phyloP scores from a whole-genome alignment of 2,113 vertebrate genomes.

The Melozone crissalis region DNA sequence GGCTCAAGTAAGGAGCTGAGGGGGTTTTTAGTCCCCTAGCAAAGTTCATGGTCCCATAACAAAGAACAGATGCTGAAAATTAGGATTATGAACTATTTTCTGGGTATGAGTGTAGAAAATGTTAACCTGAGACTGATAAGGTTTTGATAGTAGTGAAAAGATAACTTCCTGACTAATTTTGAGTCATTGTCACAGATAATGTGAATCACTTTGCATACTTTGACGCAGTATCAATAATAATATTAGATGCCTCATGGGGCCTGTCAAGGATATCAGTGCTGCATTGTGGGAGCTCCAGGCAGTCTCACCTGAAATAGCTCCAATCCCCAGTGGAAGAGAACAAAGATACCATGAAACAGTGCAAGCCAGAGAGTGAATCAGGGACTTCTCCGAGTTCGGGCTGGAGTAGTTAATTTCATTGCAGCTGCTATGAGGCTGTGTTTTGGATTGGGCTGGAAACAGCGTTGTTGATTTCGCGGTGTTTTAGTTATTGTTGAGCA shows the following conservation, averaged over 20 bases:
- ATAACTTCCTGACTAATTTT: background rate
- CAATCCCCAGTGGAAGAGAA: background rate
- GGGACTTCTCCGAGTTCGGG: background rate
- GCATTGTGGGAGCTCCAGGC: background rate
- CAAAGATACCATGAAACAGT: background rate
- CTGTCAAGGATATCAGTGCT: background rate
- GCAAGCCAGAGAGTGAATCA: background rate
- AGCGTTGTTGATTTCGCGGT: background rate
- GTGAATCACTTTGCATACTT: background rate
- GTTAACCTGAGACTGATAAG: background rate
- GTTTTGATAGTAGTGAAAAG: background rate
- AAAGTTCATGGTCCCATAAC: background rate
- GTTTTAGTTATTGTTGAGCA: background rate
- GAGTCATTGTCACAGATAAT: background rate
- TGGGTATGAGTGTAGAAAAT: background rate
- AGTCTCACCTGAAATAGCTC: background rate
- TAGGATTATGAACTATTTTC: background rate
- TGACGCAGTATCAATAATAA: background rate
- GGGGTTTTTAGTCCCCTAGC: background rate
- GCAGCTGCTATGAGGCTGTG: background rate
- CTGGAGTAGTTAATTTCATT: background rate
- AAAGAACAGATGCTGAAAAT: background rate
- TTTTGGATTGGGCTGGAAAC: background rate
- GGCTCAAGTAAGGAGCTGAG: background rate
- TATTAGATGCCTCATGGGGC: background rate